Conservation (phyloP, 2,888 invertebrate genomes). For the Apotomis turbidana region DNA sequence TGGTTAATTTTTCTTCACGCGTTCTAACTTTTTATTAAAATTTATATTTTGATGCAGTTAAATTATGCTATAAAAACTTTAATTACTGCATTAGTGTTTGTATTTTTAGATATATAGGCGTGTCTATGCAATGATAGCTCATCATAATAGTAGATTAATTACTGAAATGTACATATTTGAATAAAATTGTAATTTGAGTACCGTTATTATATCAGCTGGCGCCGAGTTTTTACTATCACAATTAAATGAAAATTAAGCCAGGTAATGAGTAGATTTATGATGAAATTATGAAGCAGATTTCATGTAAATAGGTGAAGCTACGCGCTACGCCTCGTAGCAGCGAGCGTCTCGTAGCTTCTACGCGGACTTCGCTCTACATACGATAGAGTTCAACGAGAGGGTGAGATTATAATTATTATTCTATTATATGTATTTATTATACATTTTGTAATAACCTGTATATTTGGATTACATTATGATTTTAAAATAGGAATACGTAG, state of each 20-base stretch:
- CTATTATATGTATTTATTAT: not conserved
- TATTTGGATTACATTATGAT: not conserved
- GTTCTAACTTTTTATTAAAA: not conserved
- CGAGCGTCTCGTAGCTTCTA: conserved; percentile 13
- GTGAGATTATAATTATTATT: not conserved
- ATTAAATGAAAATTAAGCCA: not conserved
- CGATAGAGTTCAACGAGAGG: conserved; percentile 25
- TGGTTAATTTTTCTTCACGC: not conserved
- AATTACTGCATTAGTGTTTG: not conserved
- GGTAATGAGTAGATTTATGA: not conserved
- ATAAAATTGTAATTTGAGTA: conserved; percentile 8
- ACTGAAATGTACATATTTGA: not conserved
- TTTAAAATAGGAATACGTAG: not conserved
- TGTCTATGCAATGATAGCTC: not conserved
- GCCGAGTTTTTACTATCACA: not conserved
- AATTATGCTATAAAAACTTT: not conserved
- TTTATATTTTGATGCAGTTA: not conserved
- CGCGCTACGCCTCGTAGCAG: conserved; percentile 34
- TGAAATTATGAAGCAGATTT: conserved; percentile 2
- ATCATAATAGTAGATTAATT: not conserved
- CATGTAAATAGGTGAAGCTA: conserved; percentile 20
- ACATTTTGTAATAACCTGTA: not conserved
- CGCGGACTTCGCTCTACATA: conserved; percentile 1
- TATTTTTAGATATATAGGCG: not conserved
- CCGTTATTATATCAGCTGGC: not conserved